These are phyloP conservation scores for Poecilia picta DNA, from an alignment of 2,797 vertebrate genomes.

Conservation along the genomic window DNA sequence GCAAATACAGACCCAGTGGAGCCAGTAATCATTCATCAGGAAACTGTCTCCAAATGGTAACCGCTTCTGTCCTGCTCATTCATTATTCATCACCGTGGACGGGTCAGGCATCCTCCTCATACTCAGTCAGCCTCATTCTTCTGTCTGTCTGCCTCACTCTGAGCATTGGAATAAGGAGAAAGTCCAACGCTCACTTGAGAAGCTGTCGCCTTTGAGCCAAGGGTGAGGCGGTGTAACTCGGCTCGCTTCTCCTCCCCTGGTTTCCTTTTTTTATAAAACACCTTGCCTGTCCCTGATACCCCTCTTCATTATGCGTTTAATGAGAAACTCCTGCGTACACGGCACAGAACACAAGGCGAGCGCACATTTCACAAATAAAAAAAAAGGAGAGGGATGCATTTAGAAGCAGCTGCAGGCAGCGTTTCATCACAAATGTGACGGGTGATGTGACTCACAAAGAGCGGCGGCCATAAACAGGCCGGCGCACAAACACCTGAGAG, in stretches of 20 bases:
- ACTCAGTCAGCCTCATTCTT: slow-evolving; percentile 53
- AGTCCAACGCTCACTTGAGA: slow-evolving; percentile 46
- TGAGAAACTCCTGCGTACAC: slow-evolving; percentile 59
- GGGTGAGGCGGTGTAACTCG: slow-evolving; percentile 40
- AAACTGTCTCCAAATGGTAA: slow-evolving; percentile 79
- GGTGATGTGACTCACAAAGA: slow-evolving; percentile 31
- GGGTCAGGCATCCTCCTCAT: slow-evolving; percentile 66
- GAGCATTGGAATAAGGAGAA: slow-evolving; percentile 52
- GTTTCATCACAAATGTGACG: slow-evolving; percentile 55
- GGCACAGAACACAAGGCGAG: slow-evolving; percentile 27
- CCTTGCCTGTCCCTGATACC: slow-evolving; percentile 53
- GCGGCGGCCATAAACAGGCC: slow-evolving; percentile 48
- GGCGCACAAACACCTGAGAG: slow-evolving; percentile 34
- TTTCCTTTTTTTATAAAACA: slow-evolving; percentile 61
- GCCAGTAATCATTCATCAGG: slow-evolving; percentile 83
- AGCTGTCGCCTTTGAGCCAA: slow-evolving; percentile 41
- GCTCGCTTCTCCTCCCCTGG: slow-evolving; percentile 41
- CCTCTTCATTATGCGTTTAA: slow-evolving; percentile 69
- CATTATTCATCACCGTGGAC: slow-evolving; percentile 80
- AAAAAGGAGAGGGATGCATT: slow-evolving; percentile 37
- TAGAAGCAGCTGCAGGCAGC: slow-evolving; percentile 53
- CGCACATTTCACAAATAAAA: slow-evolving; percentile 47
- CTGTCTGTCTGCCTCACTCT: slow-evolving; percentile 59
- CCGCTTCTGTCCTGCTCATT: slow-evolving; percentile 78
- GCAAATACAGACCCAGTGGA: slow-evolving; percentile 83